Conservation (phyloP, 2,888 invertebrate genomes). For the Apotomis betuletana region DNA sequence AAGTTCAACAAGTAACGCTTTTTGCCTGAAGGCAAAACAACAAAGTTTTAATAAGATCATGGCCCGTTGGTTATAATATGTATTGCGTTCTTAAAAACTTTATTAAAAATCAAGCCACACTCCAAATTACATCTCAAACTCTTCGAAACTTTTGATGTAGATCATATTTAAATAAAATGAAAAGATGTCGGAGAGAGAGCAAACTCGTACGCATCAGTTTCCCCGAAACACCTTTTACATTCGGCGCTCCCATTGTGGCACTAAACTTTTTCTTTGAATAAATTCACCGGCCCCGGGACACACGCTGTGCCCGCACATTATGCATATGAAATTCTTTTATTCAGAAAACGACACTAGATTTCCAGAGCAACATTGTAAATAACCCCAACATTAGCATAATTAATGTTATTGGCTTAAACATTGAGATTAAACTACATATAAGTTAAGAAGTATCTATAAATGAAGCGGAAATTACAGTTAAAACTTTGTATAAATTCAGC, state of each 20-base stretch:
- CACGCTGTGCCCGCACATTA: conserved; percentile 46
- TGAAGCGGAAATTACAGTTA: neutral
- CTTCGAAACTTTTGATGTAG: neutral
- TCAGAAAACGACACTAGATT: conserved; percentile 49
- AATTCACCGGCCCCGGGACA: conserved; percentile 44
- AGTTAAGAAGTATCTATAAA: neutral
- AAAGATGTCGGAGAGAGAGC: neutral
- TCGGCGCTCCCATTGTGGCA: conserved; percentile 41
- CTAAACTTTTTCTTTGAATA: conserved; percentile 45
- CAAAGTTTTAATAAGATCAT: conserved; percentile 15
- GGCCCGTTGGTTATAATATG: neutral
- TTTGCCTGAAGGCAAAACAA: neutral
- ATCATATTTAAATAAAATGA: neutral
- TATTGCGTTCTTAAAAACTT: neutral
- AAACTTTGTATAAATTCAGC: neutral
- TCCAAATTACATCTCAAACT: neutral
- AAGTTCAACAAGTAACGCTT: neutral
- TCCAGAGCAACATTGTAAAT: conserved; percentile 47
- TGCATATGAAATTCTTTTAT: conserved; percentile 49
- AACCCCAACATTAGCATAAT: conserved; percentile 29
- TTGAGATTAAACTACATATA: too few relatives aligned
- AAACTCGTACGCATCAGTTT: conserved; percentile 4
- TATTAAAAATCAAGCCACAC: neutral
- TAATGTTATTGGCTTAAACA: neutral
- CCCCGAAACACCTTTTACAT: conserved; percentile 11